Base-by-base conservation (phyloP, 1,140 invertebrate genomes). In the Drosophila kikkawai region DNA sequence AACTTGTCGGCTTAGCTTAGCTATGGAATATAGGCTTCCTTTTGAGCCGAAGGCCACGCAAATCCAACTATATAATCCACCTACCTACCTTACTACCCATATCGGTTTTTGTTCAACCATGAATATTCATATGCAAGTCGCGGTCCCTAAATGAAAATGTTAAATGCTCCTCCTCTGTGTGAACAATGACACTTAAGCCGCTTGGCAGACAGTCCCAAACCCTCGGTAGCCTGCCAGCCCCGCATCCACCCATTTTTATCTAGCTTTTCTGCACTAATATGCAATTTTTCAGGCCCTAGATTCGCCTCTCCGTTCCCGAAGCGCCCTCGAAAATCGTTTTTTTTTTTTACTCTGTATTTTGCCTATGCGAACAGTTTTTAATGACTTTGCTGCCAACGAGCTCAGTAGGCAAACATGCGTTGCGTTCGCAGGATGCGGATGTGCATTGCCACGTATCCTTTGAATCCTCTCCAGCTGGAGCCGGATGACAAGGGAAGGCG, bases 321-420 rank as follows among this genome's bases (percentile, higher is more conserved):
- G 42, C 36, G 36, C 42, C 19, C 70, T 26, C 41, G 70, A 75
- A 64, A 53, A 71, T 11, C n/a, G 17, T 13, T 37, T 37, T 37
- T 55, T 37, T 55, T 34, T 19, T 17, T 34, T 22, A 22, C 22
- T 32, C 9, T 51, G 71, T 63, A 80, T 90, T 90, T 73, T 90
- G 85, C 85, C 81, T 90, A 90, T 79, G 82, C 71, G 81, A 75
- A 90, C 85, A 90, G 81, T 90, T 90, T 90, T 90, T 90, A 90
- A 90, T 90, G 85, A 90, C 85, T 90, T 90, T 90, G 82, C 78
- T 67, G 81, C 79, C 84, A 69, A 81, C 81, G 74, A 90, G 85
- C 81, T 70, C 78, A 86, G 78, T 90, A 67, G 80, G 81, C 81
- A 90, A 90, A 90, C 84, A 88, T 74, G 86, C 81, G 79, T 74